These are phyloP conservation scores for Ursus arctos DNA, from an alignment of 2,113 vertebrate species.

Conservation along the genomic window DNA sequence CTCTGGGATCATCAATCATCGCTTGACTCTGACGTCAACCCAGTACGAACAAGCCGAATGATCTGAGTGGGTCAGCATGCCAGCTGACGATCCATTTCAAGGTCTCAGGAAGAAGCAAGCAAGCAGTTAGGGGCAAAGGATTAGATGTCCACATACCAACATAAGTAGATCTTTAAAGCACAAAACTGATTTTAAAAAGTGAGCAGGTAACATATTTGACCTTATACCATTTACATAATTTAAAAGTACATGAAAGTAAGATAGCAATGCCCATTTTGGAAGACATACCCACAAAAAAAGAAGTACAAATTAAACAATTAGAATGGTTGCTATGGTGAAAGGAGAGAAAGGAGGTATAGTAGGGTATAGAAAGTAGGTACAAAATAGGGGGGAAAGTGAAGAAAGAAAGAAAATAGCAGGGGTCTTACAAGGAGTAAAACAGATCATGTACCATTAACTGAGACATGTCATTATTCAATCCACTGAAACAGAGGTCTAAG, in stretches of 20 bases:
- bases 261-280: background rate
- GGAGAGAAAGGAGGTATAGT: background rate
- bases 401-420: background rate
- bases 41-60: background rate
- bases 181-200: background rate
- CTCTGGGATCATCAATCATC: background rate
- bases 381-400: background rate
- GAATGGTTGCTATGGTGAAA: background rate
- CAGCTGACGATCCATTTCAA: background rate
- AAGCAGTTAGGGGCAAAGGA: background rate
- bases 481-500: background rate
- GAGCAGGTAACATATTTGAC: background rate
- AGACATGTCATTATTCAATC: background rate
- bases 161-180: background rate
- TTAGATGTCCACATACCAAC: background rate
- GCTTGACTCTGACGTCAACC: background rate
- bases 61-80: background rate
- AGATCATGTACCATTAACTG: background rate
- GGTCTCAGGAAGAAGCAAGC: background rate
- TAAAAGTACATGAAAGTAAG: background rate
- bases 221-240: background rate
- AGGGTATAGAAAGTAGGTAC: background rate
- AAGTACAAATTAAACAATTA: background rate
- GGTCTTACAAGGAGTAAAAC: background rate
- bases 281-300: background rate